phyloP scores from a whole-genome alignment of 1,140 invertebrate genomes.

The Caenorhabditis latens region DNA sequence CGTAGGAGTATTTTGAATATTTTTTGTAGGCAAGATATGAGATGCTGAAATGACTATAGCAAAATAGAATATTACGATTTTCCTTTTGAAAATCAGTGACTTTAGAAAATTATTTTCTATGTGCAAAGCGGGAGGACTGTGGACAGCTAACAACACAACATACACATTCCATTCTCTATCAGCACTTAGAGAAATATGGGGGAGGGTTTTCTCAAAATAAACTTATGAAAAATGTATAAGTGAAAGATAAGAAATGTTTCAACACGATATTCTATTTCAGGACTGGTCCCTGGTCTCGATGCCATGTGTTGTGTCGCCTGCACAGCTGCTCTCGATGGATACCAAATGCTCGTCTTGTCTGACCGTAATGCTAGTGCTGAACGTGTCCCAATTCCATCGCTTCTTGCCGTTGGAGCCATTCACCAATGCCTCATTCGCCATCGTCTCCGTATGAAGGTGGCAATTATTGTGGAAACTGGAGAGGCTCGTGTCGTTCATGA shows the following conservation, averaged over 20 bases:
- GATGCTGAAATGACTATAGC: background rate
- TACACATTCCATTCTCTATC: background rate
- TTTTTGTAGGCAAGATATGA: background rate
- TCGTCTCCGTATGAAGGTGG: constrained; percentile 91
- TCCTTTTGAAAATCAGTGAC: too few species aligned
- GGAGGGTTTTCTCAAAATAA: background rate
- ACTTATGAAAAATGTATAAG: background rate
- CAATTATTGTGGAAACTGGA: constrained; percentile 76
- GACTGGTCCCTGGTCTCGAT: constrained; percentile 86
- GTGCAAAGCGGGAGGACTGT: background rate
- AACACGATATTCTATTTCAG: constrained; percentile 76
- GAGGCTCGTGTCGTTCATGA: constrained; percentile 88
- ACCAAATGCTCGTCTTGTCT: constrained; percentile 83
- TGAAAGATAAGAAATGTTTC: constrained; percentile 15
- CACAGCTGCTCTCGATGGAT: constrained; percentile 85
- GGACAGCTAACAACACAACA: background rate
- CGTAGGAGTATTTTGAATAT: background rate
- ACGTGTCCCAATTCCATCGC: constrained; percentile 79
- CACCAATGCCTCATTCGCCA: constrained; percentile 96
- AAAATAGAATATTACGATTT: too few species aligned
- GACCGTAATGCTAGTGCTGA: constrained; percentile 76
- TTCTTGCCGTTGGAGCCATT: constrained; percentile 90
- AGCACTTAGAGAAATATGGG: background rate
- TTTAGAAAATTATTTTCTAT: background rate
- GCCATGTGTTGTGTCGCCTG: constrained; percentile 87